Conservation (phyloP, 1,140 invertebrate species). For the Panagrolaimus sp. region DNA sequence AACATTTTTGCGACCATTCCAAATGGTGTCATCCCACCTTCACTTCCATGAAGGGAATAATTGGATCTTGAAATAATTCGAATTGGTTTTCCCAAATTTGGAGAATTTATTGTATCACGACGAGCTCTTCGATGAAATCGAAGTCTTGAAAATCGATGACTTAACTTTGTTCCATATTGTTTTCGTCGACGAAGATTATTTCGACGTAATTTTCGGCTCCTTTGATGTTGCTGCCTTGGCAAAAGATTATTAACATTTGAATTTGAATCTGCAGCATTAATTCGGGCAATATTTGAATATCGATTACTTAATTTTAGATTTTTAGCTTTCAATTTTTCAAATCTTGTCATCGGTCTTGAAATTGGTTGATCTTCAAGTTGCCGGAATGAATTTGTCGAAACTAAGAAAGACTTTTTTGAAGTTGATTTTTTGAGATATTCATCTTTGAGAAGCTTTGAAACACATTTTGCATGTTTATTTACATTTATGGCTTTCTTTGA, state of each 20-base stretch:
- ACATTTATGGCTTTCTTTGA: slow-evolving; percentile 1
- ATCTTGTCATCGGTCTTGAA: neutral
- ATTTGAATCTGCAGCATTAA: neutral
- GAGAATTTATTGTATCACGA: neutral
- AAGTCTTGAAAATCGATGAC: neutral
- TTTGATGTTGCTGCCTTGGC: too few relatives aligned
- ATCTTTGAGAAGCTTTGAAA: neutral
- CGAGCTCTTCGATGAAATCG: slow-evolving; percentile 1
- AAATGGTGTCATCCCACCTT: neutral
- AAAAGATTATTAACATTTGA: too few relatives aligned
- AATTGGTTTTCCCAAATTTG: neutral
- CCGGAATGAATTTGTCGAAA: neutral
- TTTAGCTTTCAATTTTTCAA: neutral
- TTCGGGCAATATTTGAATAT: neutral
- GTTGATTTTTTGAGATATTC: neutral
- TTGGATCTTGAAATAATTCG: neutral
- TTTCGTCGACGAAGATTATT: neutral
- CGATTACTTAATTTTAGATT: neutral
- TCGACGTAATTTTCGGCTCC: too few relatives aligned
- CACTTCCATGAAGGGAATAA: neutral
- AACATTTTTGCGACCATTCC: neutral
- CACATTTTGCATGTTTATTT: neutral
- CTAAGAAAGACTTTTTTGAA: neutral
- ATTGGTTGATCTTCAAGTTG: neutral
- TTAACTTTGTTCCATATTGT: too few relatives aligned